Conservation (phyloP, 1,140 invertebrate species). For the Eubasilissa regina region DNA sequence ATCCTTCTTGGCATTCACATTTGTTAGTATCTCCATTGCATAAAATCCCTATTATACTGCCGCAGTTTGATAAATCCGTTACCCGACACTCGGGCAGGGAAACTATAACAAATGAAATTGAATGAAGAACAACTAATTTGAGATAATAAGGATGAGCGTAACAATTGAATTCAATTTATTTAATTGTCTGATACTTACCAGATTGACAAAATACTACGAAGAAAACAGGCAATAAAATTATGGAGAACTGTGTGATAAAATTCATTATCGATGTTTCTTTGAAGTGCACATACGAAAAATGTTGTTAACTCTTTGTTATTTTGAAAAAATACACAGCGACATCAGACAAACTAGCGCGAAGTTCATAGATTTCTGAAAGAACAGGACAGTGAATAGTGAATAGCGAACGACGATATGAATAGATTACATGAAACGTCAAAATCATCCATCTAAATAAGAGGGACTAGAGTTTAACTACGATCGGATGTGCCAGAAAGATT, state of each 20-base stretch:
- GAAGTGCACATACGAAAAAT: constrained; percentile 16
- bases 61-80: constrained; percentile 41
- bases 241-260: neutral
- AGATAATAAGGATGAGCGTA: constrained; percentile 50
- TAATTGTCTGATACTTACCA: constrained; percentile 45
- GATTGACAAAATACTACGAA: constrained; percentile 25
- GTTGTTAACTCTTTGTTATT: constrained; percentile 22
- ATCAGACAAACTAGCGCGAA: constrained; percentile 6
- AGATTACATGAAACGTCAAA: constrained; percentile 47
- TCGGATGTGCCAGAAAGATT: too few species aligned
- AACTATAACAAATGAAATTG: constrained; percentile 44
- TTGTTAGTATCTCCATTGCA: constrained; percentile 62
- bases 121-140: constrained; percentile 34
- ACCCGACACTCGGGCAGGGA: constrained; percentile 40
- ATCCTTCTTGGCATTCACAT: constrained; percentile 65
- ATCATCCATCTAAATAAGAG: neutral
- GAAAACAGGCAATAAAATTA: constrained; percentile 27
- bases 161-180: constrained; percentile 50
- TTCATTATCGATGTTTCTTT: constrained; percentile 23
- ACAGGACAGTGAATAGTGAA: neutral
- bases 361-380: neutral
- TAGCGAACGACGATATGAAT: neutral
- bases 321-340: constrained; percentile 22
- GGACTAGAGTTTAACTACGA: too few species aligned
- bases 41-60: constrained; percentile 58